phyloP scores from a whole-genome alignment of 2,888 invertebrate genomes.

The Platerodrilus igneus region DNA sequence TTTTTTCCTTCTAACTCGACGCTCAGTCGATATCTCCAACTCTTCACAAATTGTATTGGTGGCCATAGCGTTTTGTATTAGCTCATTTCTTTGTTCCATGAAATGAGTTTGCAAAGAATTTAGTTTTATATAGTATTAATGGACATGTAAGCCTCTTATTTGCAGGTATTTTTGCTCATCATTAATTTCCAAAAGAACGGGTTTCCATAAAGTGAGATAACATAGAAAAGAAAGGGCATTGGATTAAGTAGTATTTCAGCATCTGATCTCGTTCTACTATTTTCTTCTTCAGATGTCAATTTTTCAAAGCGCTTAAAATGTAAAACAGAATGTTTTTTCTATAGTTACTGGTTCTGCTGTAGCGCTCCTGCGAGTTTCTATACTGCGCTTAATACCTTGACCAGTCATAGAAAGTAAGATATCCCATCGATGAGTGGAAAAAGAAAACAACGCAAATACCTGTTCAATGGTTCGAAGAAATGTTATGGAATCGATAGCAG shows the following conservation, averaged over 20 bases:
- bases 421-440: constrained; percentile 22
- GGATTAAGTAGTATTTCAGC: too few species aligned
- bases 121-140: constrained; percentile 13
- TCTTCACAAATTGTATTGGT: too few species aligned
- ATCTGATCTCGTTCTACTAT: too few species aligned
- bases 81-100: too few species aligned
- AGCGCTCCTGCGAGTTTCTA: constrained; percentile 24
- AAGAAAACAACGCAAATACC: constrained; percentile 19
- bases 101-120: too few species aligned
- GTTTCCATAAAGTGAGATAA: constrained; percentile 13
- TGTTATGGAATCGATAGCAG: constrained; percentile 21
- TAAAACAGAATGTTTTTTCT: constrained; percentile 5
- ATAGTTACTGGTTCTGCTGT: constrained; percentile 19
- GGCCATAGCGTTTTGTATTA: too few species aligned
- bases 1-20: constrained; percentile 4
- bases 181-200: constrained; percentile 14
- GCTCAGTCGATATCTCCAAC: too few species aligned
- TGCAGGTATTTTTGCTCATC: constrained; percentile 11
- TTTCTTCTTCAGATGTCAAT: constrained; percentile 10
- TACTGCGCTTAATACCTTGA: constrained; percentile 20
- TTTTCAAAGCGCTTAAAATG: constrained; percentile 8
- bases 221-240: too few species aligned
- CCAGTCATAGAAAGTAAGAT: constrained; percentile 19
- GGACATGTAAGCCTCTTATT: constrained; percentile 9
- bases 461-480: constrained; percentile 25